These are phyloP conservation scores for Diplazon laetatorius DNA, from an alignment of 2,888 invertebrate genomes.

Conservation along the genomic window DNA sequence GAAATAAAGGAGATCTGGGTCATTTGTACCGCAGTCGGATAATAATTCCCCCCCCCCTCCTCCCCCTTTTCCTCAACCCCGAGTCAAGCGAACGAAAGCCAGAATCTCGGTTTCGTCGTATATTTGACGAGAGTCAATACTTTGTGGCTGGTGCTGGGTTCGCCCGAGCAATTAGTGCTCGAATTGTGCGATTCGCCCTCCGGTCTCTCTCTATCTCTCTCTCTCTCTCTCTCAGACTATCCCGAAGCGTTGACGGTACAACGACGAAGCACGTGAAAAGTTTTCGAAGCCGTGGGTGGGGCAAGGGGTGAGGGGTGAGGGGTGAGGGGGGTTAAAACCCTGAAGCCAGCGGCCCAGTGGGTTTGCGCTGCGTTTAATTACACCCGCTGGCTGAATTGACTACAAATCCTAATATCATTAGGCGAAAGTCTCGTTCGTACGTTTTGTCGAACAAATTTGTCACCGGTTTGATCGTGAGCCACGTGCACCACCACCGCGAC, in stretches of 20 bases:
- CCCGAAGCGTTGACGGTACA: not conserved
- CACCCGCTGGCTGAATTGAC: conserved; percentile 35
- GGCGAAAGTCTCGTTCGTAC: conserved; percentile 31
- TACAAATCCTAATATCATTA: conserved; percentile 43
- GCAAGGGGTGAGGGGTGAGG: no score
- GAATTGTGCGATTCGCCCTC: conserved; percentile 15
- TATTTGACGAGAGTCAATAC: conserved; percentile 41
- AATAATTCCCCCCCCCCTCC: conserved; percentile 23
- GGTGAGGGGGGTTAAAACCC: not conserved
- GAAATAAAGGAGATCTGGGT: not conserved
- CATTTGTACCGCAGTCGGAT: conserved; percentile 16
- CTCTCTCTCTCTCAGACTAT: not conserved
- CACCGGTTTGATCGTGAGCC: conserved; percentile 17
- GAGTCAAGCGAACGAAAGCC: not conserved
- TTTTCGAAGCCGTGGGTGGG: no score
- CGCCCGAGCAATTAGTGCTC: conserved; percentile 44
- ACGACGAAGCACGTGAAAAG: not conserved
- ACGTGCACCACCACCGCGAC: not conserved
- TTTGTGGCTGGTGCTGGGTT: conserved; percentile 37
- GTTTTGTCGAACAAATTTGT: conserved; percentile 33
- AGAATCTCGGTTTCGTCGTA: conserved; percentile 10
- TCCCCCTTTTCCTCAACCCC: no score
- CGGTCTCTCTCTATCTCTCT: not conserved
- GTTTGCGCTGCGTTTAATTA: conserved; percentile 28
- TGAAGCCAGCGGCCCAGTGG: not conserved